Conservation (phyloP, 1,140 invertebrate species). For the Drosophila kepulauana region DNA sequence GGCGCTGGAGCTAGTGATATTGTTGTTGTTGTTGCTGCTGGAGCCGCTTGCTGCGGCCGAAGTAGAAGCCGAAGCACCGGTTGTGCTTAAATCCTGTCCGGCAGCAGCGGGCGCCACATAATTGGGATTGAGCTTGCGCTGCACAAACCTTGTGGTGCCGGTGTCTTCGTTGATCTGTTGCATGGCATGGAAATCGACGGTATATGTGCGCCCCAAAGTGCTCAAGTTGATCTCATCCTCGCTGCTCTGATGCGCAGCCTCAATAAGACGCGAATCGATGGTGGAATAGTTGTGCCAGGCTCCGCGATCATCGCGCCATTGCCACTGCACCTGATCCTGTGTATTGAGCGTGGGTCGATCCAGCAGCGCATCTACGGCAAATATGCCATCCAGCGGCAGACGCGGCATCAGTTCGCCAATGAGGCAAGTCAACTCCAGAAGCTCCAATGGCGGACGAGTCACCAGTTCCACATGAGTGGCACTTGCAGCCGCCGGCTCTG, state of each 20-base stretch:
- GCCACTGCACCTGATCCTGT: slow-evolving; percentile 95
- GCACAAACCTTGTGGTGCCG: slow-evolving; percentile 95
- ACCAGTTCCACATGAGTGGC: slow-evolving; percentile 92
- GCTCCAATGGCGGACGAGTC: slow-evolving; percentile 95
- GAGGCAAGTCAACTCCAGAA: slow-evolving; percentile 98
- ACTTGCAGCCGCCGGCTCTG: slow-evolving; percentile 85
- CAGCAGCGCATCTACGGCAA: slow-evolving; percentile 95
- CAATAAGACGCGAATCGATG: slow-evolving; percentile 88
- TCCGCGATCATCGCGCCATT: slow-evolving; percentile 98
- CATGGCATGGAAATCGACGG: slow-evolving; percentile 98
- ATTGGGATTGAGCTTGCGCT: slow-evolving; percentile 87
- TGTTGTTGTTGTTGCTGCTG: slow-evolving; percentile 50
- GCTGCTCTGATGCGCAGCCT: slow-evolving; percentile 96
- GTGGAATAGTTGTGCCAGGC: slow-evolving; percentile 89
- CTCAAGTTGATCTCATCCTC: slow-evolving; percentile 97
- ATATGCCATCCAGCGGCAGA: slow-evolving; percentile 96
- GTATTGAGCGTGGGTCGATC: slow-evolving; percentile 89
- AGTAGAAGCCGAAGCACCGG: slow-evolving; percentile 51
- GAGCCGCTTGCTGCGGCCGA: slow-evolving; percentile 33
- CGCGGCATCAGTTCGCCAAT: slow-evolving; percentile 98
- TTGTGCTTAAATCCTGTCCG: slow-evolving; percentile 72
- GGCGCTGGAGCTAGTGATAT: slow-evolving; percentile 28
- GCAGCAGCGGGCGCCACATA: slow-evolving; percentile 65
- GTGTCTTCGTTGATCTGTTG: slow-evolving; percentile 99
- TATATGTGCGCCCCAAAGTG: slow-evolving; percentile 96